Evolutionary conservation across 2,113 vertebrate species (phyloP), one percentile per base, ranked within the genome.

Genomic region (Misgurnus mizolepis): DNA sequence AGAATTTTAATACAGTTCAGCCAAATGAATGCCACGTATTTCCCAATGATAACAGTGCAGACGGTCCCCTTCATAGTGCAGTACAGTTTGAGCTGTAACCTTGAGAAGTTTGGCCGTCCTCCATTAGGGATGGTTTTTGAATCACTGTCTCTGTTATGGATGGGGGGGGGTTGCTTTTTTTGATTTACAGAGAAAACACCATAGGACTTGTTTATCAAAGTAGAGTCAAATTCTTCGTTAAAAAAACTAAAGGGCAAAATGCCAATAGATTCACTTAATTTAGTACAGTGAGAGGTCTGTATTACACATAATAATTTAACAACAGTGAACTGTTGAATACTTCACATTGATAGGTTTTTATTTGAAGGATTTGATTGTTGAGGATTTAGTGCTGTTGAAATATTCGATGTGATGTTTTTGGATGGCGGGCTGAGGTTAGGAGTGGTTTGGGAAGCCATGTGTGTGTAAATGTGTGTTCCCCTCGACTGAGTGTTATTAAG

Each of bases 21-120:
- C 82, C 86, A 87, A 83, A 87, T 80, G 84, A 81, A 87, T 73
- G 85, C 67, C 68, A 68, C 79, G 75, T 81, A 73, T 77, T 88
- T 66, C 87, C 88, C 88, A 89, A 84, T 22, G 76, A 84, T 86
- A 83, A 76, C 81, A 81, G 72, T 79, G 66, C 80, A 61, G 82
- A 45, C 78, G 50, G 82, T 82, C 86, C 80, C 82, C 78, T 58
- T 50, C 40, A 27, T 66, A 47, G 41, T 47, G 41, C 68, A 22
- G 58, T 43, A 3, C 14, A 45, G 47, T 86, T 62, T 71, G 80
- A 83, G 83, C 50, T 64, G 85, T 68, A 85, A 85, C 86, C 83
- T 88, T 86, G 84, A 82, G 83, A 74, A 72, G 70, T 64, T 79
- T 86, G 86, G 84, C 81, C 43, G 3, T n/a, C 34, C 34, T 85